These are phyloP conservation scores for Eupleurogrammus muticus DNA, from an alignment of 2,797 vertebrate genomes.

Conservation along the genomic window DNA sequence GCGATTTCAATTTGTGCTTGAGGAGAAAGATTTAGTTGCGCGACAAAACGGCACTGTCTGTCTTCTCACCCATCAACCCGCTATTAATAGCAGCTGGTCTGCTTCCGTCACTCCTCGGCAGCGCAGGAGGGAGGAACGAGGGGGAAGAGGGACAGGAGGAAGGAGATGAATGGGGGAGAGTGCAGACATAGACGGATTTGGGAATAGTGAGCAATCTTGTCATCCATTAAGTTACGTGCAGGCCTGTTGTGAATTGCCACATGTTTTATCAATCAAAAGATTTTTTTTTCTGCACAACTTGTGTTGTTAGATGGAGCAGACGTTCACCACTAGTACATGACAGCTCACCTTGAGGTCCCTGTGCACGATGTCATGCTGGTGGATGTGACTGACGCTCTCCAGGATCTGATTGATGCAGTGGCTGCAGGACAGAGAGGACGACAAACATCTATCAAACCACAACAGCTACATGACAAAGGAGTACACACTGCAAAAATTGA, in stretches of 20 bases:
- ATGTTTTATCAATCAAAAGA: not conserved
- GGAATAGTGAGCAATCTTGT: too few relatives aligned
- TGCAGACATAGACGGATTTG: slow-evolving; percentile 13
- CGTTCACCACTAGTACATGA: slow-evolving; percentile 16
- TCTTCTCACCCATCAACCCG: slow-evolving; percentile 67
- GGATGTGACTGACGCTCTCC: slow-evolving; percentile 98
- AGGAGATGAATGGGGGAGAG: slow-evolving; percentile 8
- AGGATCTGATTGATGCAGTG: slow-evolving; percentile 99
- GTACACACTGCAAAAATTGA: not conserved
- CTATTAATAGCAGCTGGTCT: slow-evolving; percentile 80
- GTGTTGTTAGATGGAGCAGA: not conserved
- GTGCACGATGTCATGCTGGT: slow-evolving; percentile 99
- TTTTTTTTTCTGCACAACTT: not conserved
- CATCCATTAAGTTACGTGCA: slow-evolving; percentile 43
- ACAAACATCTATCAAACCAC: slow-evolving; percentile 34
- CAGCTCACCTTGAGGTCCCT: slow-evolving; percentile 96
- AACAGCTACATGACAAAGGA: not conserved
- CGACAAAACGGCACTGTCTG: slow-evolving; percentile 58
- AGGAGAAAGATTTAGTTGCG: slow-evolving; percentile 49
- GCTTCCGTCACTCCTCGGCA: slow-evolving; percentile 73
- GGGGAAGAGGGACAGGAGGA: not conserved
- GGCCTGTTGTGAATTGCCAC: slow-evolving; percentile 22
- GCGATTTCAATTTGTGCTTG: slow-evolving; percentile 29
- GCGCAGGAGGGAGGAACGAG: slow-evolving; percentile 6
- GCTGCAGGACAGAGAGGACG: slow-evolving; percentile 80